These are phyloP conservation scores for Synaphobranchus kaupii DNA, from an alignment of 2,797 vertebrate species.

Conservation along the genomic window DNA sequence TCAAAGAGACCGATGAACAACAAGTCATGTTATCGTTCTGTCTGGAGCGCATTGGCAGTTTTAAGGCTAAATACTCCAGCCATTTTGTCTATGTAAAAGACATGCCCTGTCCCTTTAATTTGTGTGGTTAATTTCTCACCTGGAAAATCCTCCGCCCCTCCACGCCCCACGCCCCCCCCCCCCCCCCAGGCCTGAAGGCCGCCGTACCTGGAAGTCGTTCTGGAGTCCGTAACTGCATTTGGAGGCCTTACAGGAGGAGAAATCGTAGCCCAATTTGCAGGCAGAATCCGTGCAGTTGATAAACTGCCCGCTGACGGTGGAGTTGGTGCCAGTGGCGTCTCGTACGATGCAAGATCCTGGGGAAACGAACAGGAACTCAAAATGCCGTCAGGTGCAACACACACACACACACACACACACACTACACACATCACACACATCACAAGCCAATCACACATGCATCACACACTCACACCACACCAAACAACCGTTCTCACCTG, in stretches of 20 bases:
- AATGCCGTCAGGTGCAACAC: neutral
- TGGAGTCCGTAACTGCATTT: slow-evolving; percentile 84
- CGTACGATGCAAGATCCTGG: slow-evolving; percentile 91
- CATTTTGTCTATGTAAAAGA: neutral
- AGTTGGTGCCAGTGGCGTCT: slow-evolving; percentile 83
- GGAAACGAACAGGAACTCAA: neutral
- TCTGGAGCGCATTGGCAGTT: too few species aligned
- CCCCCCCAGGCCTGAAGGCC: too few species aligned
- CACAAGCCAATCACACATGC: neutral
- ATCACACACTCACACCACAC: neutral
- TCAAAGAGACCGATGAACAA: too few species aligned
- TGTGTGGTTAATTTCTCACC: neutral
- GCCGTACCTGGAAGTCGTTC: slow-evolving; percentile 81
- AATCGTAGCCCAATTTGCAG: slow-evolving; percentile 88
- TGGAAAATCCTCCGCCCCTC: neutral
- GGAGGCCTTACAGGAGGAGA: slow-evolving; percentile 75
- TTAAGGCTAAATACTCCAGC: neutral
- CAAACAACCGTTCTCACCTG: slow-evolving; percentile 74
- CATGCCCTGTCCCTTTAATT: too few species aligned
- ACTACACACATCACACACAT: neutral
- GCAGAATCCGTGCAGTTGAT: slow-evolving; percentile 84
- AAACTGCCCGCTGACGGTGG: slow-evolving; percentile 69
- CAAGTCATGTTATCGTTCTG: too few species aligned
- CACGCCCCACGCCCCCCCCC: neutral
- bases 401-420: too few species aligned